Percentiles rank a stretch among this genome's conserved stretches.
These are phyloP conservation scores for Ormyrus thymus DNA, from an alignment of 2,888 invertebrate genomes.

Conservation along the genomic window DNA sequence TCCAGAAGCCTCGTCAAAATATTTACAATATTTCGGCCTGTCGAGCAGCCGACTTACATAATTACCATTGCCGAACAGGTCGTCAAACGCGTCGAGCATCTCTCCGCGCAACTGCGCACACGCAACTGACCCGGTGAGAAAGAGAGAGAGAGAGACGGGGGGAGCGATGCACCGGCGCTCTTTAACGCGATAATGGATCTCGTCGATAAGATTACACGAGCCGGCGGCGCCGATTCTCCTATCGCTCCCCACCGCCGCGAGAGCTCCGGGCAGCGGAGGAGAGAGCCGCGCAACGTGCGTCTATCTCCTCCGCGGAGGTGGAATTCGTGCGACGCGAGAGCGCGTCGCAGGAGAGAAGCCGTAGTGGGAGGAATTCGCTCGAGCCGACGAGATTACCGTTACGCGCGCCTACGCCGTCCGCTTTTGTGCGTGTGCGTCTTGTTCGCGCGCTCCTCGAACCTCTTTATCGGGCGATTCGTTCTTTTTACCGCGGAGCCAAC, in stretches of 20 bases:
- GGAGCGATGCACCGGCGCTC: conserved; percentile 3
- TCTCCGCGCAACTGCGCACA: too few relatives aligned
- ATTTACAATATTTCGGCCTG: too few relatives aligned
- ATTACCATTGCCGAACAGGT: conserved; percentile 58
- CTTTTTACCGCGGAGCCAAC: too few relatives aligned
- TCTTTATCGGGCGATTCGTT: too few relatives aligned
- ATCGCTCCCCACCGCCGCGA: background rate
- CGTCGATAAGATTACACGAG: conserved; percentile 49
- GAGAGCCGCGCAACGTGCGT: too few relatives aligned
- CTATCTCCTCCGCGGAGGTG: too few relatives aligned
- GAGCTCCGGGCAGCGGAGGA: background rate
- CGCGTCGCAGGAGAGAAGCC: conserved; percentile 15
- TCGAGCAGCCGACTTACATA: background rate
- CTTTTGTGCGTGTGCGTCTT: background rate
- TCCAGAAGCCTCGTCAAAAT: too few relatives aligned
- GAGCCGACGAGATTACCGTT: conserved; percentile 21
- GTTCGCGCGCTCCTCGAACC: too few relatives aligned
- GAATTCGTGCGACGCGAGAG: background rate
- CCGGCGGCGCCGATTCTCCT: background rate
- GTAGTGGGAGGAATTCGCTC: conserved; percentile 30
- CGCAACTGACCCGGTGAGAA: background rate
- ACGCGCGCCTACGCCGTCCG: background rate
- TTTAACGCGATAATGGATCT: conserved; percentile 43
- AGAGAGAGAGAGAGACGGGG: conserved; percentile 7
- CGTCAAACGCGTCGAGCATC: conserved; percentile 49